These are phyloP conservation scores for Uria lomvia DNA, from an alignment of 2,113 vertebrate species.

Conservation along the genomic window DNA sequence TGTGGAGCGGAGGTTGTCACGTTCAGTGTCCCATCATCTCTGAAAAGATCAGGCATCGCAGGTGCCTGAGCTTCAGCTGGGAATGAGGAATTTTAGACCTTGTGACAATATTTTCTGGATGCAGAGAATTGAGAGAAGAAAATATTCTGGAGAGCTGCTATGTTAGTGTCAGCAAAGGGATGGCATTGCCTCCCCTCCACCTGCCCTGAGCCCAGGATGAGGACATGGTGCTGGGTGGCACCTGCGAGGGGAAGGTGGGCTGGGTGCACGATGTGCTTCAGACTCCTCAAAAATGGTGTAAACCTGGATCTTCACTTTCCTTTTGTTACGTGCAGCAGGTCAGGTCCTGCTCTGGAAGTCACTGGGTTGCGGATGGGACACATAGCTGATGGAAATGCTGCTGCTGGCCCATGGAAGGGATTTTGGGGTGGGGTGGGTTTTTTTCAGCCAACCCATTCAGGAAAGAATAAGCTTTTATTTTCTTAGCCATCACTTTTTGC, in stretches of 20 bases:
- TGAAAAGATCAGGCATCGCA: background rate
- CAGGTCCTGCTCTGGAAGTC: background rate
- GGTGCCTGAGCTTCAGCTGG: background rate
- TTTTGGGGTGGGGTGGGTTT: background rate
- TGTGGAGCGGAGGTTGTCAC: background rate
- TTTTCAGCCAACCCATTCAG: background rate
- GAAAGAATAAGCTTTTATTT: slow-evolving; percentile 34
- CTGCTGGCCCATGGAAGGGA: background rate
- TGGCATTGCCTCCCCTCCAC: background rate
- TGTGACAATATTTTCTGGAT: background rate
- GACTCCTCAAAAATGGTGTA: background rate
- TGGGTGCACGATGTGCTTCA: background rate
- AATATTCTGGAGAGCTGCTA: background rate
- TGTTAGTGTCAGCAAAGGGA: background rate
- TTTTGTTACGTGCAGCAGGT: background rate
- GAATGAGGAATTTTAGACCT: background rate
- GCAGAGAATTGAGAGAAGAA: background rate
- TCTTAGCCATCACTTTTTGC: background rate
- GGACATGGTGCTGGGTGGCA: background rate
- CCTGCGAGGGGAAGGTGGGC: fast-evolving
- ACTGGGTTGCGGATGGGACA: background rate
- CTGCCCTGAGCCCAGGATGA: background rate
- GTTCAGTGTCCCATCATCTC: fast-evolving
- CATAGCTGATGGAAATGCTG: background rate
- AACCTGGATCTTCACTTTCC: background rate